phyloP scores from a whole-genome alignment of 2,888 invertebrate species.

The Lasioglossum oenotherae region DNA sequence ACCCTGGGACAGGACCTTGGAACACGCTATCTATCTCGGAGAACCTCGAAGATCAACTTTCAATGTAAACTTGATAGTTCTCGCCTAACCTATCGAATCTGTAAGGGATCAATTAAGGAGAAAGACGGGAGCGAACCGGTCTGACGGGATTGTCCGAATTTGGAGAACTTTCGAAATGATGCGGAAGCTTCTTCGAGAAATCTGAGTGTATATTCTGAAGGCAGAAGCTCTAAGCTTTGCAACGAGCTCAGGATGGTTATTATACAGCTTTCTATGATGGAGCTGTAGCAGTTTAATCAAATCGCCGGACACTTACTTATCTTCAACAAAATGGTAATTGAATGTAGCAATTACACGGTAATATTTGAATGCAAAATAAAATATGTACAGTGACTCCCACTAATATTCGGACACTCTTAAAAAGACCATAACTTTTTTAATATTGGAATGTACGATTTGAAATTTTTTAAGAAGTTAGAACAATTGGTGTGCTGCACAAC shows the following conservation, averaged over 20 bases:
- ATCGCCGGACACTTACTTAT: too few relatives aligned
- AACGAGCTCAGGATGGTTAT: background rate
- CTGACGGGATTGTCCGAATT: background rate
- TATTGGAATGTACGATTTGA: too few relatives aligned
- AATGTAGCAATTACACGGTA: too few relatives aligned
- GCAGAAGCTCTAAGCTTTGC: background rate
- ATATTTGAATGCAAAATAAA: too few relatives aligned
- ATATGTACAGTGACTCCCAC: too few relatives aligned
- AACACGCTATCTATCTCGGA: constrained; percentile 61
- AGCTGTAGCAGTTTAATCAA: background rate
- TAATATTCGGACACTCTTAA: too few relatives aligned
- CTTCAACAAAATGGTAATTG: too few relatives aligned
- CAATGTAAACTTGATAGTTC: background rate
- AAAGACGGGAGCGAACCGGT: background rate
- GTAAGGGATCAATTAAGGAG: background rate
- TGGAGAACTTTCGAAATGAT: background rate
- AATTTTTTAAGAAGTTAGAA: too few relatives aligned
- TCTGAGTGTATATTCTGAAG: background rate
- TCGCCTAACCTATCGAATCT: too few relatives aligned
- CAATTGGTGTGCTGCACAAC: too few relatives aligned
- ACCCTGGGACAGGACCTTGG: constrained; percentile 58
- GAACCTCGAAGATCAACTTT: background rate
- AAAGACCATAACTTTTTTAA: too few relatives aligned
- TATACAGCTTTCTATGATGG: background rate
- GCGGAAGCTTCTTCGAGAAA: background rate